Evolutionary conservation across 1,140 invertebrate genomes (phyloP).

Genomic region (Steinernema feltiae): DNA sequence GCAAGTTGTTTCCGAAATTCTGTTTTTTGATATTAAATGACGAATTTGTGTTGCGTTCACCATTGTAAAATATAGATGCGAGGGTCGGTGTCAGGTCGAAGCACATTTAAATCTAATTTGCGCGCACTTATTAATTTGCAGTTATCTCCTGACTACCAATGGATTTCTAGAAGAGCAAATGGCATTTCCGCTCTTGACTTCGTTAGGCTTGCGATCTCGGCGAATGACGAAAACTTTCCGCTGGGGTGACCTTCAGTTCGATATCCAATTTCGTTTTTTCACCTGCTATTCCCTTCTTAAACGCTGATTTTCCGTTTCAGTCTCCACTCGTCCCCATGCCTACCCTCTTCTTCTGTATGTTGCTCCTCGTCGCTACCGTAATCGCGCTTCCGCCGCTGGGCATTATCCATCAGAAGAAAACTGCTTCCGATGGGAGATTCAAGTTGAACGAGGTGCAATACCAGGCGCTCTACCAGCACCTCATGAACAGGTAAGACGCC

Average conservation of each 20-base stretch:
- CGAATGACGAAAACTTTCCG: no score
- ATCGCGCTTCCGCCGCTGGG: neutral
- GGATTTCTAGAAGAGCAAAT: neutral
- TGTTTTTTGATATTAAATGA: no score
- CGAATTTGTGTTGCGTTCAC: no score
- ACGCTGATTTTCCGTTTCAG: neutral
- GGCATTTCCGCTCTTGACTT: neutral
- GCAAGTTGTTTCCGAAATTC: slow-evolving; percentile 21
- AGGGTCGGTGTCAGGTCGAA: neutral
- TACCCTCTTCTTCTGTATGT: neutral
- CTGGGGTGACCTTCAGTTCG: neutral
- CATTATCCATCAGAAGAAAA: neutral
- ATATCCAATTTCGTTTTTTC: neutral
- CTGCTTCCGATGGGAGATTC: neutral
- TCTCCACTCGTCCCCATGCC: neutral
- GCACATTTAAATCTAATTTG: neutral
- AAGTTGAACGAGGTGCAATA: neutral
- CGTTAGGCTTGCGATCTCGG: neutral
- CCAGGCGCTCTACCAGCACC: neutral
- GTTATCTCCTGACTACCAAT: neutral
- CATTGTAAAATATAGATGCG: no score
- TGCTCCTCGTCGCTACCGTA: no score
- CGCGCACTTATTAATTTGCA: neutral
- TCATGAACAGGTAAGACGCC: neutral
- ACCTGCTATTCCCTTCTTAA: neutral